Conservation (phyloP, 2,113 vertebrate species). For the Sylvilagus bachmani region DNA sequence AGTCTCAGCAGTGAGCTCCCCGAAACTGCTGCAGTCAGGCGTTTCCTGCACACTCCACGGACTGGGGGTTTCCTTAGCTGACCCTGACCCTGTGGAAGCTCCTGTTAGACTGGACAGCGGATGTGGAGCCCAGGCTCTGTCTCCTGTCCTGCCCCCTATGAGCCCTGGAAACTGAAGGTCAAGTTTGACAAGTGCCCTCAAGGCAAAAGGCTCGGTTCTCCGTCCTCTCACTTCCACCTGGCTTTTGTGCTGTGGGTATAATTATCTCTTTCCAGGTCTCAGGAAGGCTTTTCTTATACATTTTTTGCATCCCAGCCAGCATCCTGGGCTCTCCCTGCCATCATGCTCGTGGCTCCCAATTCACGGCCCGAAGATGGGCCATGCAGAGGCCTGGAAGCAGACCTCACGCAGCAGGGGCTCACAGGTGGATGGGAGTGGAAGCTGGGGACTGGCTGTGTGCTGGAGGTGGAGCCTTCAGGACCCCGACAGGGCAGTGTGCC, state of each 20-base stretch:
- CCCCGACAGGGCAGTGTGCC: neutral
- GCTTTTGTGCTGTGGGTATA: neutral
- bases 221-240: neutral
- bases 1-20: neutral
- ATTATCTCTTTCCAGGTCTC: neutral
- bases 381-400: neutral
- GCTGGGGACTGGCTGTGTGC: no score
- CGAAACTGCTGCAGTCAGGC: neutral
- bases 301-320: neutral
- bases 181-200: neutral
- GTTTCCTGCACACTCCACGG: neutral
- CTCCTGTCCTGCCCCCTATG: neutral
- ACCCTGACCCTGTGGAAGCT: neutral
- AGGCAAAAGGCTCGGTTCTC: neutral
- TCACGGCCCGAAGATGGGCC: neutral
- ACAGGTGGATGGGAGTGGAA: neutral
- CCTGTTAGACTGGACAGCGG: neutral
- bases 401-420: neutral
- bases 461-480: neutral
- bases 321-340: neutral
- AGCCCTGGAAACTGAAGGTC: conserved; percentile 20
- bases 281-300: neutral
- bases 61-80: neutral
- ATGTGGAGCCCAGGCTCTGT: neutral
- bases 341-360: neutral